Conservation (phyloP, 35 echinoderm and acorn worm species). For the Eucidaris tribuloides region DNA sequence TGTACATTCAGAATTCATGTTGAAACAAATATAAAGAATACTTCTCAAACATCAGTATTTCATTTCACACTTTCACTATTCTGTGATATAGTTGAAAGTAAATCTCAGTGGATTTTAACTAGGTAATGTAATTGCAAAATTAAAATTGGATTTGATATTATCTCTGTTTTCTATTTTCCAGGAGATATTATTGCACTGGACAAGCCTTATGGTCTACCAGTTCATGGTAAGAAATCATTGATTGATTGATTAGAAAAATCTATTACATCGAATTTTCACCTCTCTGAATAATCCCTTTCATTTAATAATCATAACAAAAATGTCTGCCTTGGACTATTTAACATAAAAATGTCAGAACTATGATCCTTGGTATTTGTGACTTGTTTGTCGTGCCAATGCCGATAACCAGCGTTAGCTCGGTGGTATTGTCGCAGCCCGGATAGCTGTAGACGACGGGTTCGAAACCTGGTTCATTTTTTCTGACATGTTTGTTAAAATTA, state of each 20-base stretch:
- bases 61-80: background rate
- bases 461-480: too few relatives aligned
- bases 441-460: too few relatives aligned
- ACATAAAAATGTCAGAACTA: background rate
- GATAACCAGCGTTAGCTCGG: background rate
- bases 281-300: too few relatives aligned
- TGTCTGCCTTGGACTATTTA: background rate
- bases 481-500: too few relatives aligned
- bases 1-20: background rate
- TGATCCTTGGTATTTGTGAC: background rate
- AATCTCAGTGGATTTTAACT: background rate
- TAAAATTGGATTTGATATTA: background rate
- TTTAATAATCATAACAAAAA: background rate
- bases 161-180: conserved; percentile 1
- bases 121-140: background rate
- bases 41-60: background rate
- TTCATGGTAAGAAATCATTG: conserved; percentile 42
- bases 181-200: conserved; percentile 75
- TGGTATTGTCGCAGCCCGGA: too few relatives aligned
- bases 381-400: background rate
- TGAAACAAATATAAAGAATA: background rate
- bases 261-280: too few relatives aligned
- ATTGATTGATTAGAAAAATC: too few relatives aligned
- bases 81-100: background rate
- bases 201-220: conserved; percentile 74